Evolutionary conservation across 2,797 vertebrate species (phyloP).

Genomic region (Parambassis ranga): DNA sequence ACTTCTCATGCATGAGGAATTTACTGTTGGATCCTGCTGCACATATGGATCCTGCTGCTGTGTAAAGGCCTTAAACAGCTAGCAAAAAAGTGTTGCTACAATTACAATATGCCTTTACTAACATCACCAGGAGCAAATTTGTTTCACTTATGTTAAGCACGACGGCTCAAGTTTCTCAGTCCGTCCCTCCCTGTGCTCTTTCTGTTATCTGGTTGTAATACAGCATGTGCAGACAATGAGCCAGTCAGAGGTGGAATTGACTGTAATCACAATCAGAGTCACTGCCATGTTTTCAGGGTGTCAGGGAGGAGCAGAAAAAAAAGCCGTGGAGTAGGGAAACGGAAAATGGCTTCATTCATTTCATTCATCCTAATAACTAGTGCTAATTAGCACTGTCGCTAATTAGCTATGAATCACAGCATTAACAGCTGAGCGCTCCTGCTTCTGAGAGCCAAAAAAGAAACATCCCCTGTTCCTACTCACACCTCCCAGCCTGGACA

Average conservation of each 20-base stretch:
- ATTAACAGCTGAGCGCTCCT: conserved; percentile 69
- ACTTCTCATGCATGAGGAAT: too few relatives aligned
- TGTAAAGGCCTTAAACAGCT: too few relatives aligned
- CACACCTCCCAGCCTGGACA: conserved; percentile 11
- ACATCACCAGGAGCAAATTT: conserved; percentile 11
- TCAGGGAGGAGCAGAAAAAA: conserved; percentile 3
- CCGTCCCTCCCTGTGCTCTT: background rate
- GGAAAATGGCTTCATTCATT: conserved; percentile 53
- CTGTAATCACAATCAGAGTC: conserved; percentile 21
- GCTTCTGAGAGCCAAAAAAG: conserved; percentile 56
- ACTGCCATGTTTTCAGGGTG: conserved; percentile 29
- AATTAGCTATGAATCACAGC: conserved; percentile 80
- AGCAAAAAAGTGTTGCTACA: too few relatives aligned
- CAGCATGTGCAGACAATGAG: conserved; percentile 13
- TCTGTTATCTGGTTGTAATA: background rate
- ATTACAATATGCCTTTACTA: conserved; percentile 4
- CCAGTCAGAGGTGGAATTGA: conserved; percentile 37
- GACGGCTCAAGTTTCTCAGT: conserved; percentile 4
- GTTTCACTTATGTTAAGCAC: conserved; percentile 26
- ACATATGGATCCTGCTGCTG: too few relatives aligned
- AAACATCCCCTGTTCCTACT: conserved; percentile 3
- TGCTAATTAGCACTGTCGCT: conserved; percentile 76
- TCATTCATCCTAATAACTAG: conserved; percentile 71
- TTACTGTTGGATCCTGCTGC: too few relatives aligned
- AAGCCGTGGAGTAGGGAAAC: conserved; percentile 42